Base-by-base conservation (phyloP, 2,888 invertebrate species). In the Cistogaster globosa region DNA sequence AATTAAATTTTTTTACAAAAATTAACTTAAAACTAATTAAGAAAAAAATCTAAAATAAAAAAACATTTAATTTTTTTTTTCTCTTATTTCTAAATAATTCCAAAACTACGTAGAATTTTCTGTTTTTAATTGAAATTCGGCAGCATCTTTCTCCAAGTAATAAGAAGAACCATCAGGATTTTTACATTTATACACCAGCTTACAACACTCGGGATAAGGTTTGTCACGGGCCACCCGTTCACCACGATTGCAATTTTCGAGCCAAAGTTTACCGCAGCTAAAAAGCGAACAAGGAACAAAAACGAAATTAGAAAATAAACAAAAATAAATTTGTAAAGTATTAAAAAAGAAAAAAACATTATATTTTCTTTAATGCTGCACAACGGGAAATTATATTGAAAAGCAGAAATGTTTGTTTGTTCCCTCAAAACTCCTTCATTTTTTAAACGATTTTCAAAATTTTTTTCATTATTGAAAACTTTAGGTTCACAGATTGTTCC, bases 121-220 rank as follows among this genome's bases (percentile, higher is more conserved):
- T 6, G 84, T 65, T 75, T 88, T 88, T 38, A 63, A 58, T 18
- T 81, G 62, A 18, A 68, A 26, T n/a, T 72, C 83, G 2, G 88
- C 84, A 1, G 88, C 83, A 74, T 91, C 89, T 42, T 86, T 87
- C 36, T 91, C 91, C 60, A 92, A 89, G 55, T 87, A 91, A 48
- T 88, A 91, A 18, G 92, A 88, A 14, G 88, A 87, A 38, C 89
- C 91, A 62, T 89, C 89, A 5, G 87, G 63, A 32, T 89, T 80
- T 75, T 90, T 91, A 87, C 92, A 92, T 71, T 92, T 92, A 87
- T 92, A 92, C 42, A 88, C 87, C 22, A 91, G 86, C 48, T 90
- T 89, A 79, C 92, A 92, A 85, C 92, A 92, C 16, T 90, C 89
- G 9, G 92, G 92, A 76, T 90, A 92, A 22, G 90, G 90, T 38